phyloP scores from a whole-genome alignment of 2,797 vertebrate species.

The Onychomys torridus region DNA sequence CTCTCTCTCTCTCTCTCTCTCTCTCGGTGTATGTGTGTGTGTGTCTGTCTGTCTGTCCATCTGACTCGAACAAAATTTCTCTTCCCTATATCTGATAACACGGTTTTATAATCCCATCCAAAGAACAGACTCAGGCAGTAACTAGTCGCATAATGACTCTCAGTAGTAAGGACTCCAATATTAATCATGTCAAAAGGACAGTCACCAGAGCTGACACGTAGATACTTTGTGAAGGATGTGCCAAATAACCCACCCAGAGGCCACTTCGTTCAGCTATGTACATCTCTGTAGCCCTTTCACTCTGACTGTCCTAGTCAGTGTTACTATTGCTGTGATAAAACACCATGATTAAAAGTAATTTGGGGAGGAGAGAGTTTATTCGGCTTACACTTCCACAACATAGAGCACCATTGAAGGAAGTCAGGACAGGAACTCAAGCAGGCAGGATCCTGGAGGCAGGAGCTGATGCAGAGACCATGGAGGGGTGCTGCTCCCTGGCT shows the following conservation, averaged over 20 bases:
- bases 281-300: neutral
- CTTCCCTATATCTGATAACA: neutral
- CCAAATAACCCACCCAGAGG: neutral
- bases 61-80: neutral
- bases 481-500: neutral
- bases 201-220: neutral
- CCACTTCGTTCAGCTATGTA: neutral
- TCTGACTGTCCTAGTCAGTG: neutral
- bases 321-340: neutral
- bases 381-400: neutral
- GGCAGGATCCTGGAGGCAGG: neutral
- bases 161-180: neutral
- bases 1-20: rapidly evolving
- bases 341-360: neutral
- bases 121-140: neutral
- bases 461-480: neutral
- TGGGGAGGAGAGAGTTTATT: neutral
- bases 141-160: neutral
- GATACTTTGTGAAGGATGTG: neutral
- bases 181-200: neutral
- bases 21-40: too few species aligned
- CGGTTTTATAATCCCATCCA: neutral
- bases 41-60: neutral
- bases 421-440: neutral
- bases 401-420: neutral